A percentile compares a stretch with the other conserved stretches of the same genome.
Conservation (phyloP, 1,140 invertebrate species). For the Anastrepha ludens region DNA sequence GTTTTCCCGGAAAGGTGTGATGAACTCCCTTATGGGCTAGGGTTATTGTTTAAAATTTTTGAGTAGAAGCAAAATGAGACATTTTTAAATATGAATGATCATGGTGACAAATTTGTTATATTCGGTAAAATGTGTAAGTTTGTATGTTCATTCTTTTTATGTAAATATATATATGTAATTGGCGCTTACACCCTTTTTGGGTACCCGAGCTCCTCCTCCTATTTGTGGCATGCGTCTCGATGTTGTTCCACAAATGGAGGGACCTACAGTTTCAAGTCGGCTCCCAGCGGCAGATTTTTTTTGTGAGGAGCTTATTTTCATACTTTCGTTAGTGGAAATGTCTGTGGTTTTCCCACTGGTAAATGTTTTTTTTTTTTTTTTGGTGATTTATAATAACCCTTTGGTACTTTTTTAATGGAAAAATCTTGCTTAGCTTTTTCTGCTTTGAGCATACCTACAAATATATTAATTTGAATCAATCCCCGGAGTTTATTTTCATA, state of each 20-base stretch:
- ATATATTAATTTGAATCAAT: not conserved
- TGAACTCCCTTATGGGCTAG: not conserved
- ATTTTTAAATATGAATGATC: too few species aligned
- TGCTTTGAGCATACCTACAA: not conserved
- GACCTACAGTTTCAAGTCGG: too few species aligned
- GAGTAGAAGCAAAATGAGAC: not conserved
- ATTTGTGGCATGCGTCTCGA: too few species aligned
- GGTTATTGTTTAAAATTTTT: conserved; percentile 1
- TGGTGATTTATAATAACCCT: not conserved
- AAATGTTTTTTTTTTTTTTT: not conserved
- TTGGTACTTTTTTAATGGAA: not conserved
- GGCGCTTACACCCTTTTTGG: too few species aligned
- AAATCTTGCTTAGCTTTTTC: not conserved
- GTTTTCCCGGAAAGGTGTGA: not conserved
- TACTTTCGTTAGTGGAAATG: not conserved
- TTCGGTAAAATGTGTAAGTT: too few species aligned
- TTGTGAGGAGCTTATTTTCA: too few species aligned
- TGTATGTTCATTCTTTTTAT: not conserved
- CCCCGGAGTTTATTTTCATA: not conserved
- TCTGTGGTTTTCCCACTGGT: not conserved
- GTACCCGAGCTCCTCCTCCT: too few species aligned
- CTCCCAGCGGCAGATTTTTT: too few species aligned
- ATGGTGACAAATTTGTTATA: too few species aligned
- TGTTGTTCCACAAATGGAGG: too few species aligned
- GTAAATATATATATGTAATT: not conserved